These are phyloP conservation scores for Syngnathus rostellatus DNA, from an alignment of 2,797 vertebrate species.

Conservation along the genomic window DNA sequence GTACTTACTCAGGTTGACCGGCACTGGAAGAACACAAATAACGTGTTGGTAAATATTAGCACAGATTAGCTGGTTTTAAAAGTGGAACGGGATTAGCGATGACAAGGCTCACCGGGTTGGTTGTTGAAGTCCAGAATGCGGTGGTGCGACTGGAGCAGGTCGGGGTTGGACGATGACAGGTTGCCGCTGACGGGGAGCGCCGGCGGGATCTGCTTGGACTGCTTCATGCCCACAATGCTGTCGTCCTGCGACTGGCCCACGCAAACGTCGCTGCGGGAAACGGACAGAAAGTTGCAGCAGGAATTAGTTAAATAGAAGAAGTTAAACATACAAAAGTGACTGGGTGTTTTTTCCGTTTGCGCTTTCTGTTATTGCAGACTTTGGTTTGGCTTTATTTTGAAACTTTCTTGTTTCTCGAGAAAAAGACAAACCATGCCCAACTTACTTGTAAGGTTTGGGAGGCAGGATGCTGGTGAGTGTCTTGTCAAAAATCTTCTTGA, in stretches of 20 bases:
- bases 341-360: too few species aligned
- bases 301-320: not conserved
- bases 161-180: constrained; percentile 95
- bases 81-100: not conserved
- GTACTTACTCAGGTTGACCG: constrained; percentile 58
- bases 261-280: constrained; percentile 81
- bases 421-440: not conserved
- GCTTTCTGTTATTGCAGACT: too few species aligned
- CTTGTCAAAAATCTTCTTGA: constrained; percentile 99
- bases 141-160: constrained; percentile 93
- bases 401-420: too few species aligned
- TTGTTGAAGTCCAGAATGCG: constrained; percentile 96
- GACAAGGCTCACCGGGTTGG: constrained; percentile 76
- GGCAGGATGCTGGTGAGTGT: constrained; percentile 97
- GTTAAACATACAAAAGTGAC: too few species aligned
- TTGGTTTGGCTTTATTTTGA: too few species aligned
- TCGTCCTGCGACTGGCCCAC: constrained; percentile 98
- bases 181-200: constrained; percentile 92
- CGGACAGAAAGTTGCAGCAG: constrained; percentile 10
- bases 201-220: constrained; percentile 91
- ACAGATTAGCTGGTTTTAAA: not conserved
- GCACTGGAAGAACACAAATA: constrained; percentile 59
- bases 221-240: constrained; percentile 94
- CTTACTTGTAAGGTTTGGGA: constrained; percentile 98
- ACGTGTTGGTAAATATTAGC: constrained; percentile 12